Conservation (phyloP, 1,140 invertebrate species). For the Caenorhabditis elegans region DNA sequence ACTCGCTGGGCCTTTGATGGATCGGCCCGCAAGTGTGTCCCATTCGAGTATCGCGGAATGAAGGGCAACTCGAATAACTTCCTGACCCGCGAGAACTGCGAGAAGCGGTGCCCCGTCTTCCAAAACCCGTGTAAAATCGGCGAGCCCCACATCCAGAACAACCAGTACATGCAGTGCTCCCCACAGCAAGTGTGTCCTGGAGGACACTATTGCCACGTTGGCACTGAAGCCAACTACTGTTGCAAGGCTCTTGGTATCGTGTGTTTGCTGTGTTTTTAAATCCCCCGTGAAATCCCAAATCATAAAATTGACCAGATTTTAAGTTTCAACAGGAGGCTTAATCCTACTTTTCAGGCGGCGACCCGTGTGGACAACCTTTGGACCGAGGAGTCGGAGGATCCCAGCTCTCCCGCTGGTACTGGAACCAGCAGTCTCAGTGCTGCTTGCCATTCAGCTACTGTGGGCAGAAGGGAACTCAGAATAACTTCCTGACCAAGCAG, state of each 20-base stretch:
- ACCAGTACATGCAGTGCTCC: conserved; percentile 44
- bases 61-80: conserved; percentile 82
- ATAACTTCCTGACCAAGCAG: conserved; percentile 60
- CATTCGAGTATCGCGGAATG: conserved; percentile 50
- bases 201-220: conserved; percentile 56
- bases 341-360: conserved; percentile 56
- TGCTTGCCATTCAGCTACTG: conserved; percentile 52
- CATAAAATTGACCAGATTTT: neutral
- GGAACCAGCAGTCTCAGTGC: conserved; percentile 53
- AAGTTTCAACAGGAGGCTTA: neutral
- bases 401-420: conserved; percentile 60
- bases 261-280: conserved; percentile 13
- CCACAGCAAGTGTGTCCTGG: conserved; percentile 43
- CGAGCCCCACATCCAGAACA: conserved; percentile 39
- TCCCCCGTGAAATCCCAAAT: neutral
- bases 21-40: conserved; percentile 41
- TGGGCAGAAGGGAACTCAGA: conserved; percentile 65
- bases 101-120: conserved; percentile 72
- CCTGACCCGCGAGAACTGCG: conserved; percentile 75
- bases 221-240: conserved; percentile 49
- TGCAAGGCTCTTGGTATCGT: conserved; percentile 53
- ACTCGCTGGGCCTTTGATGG: conserved; percentile 55
- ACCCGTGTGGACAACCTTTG: conserved; percentile 62
- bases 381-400: conserved; percentile 58
- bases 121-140: conserved; percentile 59